These are phyloP conservation scores for Microchrysa polita DNA, from an alignment of 2,888 invertebrate species.

Conservation along the genomic window DNA sequence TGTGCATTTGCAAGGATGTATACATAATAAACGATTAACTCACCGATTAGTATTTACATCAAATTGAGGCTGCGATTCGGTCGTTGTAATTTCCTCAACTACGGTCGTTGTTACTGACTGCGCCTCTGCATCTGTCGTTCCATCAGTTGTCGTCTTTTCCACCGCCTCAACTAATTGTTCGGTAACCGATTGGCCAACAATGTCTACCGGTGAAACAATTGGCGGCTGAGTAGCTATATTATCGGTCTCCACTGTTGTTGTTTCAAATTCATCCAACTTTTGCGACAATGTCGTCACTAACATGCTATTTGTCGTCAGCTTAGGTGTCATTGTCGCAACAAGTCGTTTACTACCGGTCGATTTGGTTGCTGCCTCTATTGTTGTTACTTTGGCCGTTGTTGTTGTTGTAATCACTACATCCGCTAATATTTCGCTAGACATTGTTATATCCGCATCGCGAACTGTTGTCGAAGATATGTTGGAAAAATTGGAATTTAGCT, in stretches of 20 bases:
- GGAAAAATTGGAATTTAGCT: slow-evolving; percentile 1
- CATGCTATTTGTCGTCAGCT: background rate
- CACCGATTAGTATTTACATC: slow-evolving; percentile 16
- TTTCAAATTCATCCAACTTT: background rate
- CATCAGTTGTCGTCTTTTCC: slow-evolving; percentile 10
- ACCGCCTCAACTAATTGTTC: slow-evolving; percentile 1
- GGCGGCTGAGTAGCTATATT: background rate
- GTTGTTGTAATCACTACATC: slow-evolving; percentile 9
- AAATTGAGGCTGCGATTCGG: background rate
- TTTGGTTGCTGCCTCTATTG: background rate
- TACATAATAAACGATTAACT: background rate
- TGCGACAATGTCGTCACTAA: slow-evolving; percentile 17
- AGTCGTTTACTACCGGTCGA: slow-evolving; percentile 15
- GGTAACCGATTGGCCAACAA: background rate
- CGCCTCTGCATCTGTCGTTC: background rate
- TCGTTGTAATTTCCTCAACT: background rate
- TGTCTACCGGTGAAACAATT: background rate
- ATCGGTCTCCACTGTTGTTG: background rate
- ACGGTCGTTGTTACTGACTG: background rate
- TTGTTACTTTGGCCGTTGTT: background rate
- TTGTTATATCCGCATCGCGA: background rate
- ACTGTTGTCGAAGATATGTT: background rate
- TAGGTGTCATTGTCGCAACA: slow-evolving; percentile 11
- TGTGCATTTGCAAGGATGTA: background rate
- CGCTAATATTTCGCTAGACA: slow-evolving; percentile 1